Evolutionary conservation across 2,888 invertebrate genomes (phyloP), one percentile per base, ranked within the genome.

Genomic region (Hyposoter didymator): DNA sequence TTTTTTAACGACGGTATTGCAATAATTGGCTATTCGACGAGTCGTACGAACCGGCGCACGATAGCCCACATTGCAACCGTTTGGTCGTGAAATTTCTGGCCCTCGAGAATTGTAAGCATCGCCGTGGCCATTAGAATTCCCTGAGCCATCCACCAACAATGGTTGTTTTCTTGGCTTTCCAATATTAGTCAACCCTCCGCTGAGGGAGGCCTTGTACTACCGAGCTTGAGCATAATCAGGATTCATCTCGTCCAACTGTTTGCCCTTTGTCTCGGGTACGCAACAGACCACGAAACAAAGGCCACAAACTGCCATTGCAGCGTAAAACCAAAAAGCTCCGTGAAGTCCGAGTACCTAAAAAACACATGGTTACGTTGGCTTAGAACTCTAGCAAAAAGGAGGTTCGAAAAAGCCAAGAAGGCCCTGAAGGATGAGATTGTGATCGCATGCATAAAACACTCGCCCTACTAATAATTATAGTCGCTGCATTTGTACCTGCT

Each of bases 231-330:
- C 95, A 90, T 95, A 95, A 90, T 96, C 96, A 47, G 96, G 96
- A 92, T 97, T 97, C 96, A 98, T 98, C 94, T 98, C 98, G 92
- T 98, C 98, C 90, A 98, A 94, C 92, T 98, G 97, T 89, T 97
- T 97, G 0, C 98, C 98, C 93, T 97, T 98, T 5, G 98, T 98
- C 94, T 98, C 98, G 0, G 98, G 98, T 10, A 98, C 97, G 92
- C 96, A 97, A 91, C 97, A 96, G 3, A 97, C 97, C 1, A 98
- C 97, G 93, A 98, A 98, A 92, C 97, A 96, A 14, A 98, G 94
- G 22, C 98, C 97, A 35, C 97, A 95, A 0, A 97, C 96, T 69
- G 98, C 97, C 91, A 98, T 96, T 78, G 96, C 96, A 0, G 98
- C 97, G 93, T 98, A 98, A 87, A 98, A 94, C 97, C 97, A 98